Evolutionary conservation across 2,797 vertebrate species (phyloP).

Genomic region (Bradypodion pumilum): DNA sequence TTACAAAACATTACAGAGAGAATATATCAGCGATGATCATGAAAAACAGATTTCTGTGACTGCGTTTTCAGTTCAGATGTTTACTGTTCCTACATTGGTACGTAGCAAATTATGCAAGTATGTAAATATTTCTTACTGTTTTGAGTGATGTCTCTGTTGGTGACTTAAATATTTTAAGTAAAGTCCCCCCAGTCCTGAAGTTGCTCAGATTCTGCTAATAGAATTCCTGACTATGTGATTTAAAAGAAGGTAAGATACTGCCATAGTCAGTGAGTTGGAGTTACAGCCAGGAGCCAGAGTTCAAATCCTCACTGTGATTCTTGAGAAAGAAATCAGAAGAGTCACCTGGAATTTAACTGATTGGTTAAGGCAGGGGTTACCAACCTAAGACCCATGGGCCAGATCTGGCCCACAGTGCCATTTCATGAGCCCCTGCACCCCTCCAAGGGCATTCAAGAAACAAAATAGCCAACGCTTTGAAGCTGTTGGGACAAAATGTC

Average conservation of each 20-base stretch:
- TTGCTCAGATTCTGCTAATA: background rate
- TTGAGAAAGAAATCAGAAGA: too few relatives aligned
- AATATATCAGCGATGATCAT: constrained; percentile 94
- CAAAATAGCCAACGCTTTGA: too few relatives aligned
- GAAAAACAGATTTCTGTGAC: constrained; percentile 94
- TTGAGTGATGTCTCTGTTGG: background rate
- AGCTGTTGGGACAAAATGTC: too few relatives aligned
- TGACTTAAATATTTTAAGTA: background rate
- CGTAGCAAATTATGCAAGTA: constrained; percentile 41
- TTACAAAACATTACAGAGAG: constrained; percentile 92
- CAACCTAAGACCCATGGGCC: too few relatives aligned
- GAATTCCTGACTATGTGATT: background rate
- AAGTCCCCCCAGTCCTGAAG: background rate
- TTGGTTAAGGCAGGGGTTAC: too few relatives aligned
- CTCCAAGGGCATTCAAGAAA: too few relatives aligned
- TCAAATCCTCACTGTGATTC: too few relatives aligned
- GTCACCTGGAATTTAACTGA: too few relatives aligned
- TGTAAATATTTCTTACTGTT: background rate
- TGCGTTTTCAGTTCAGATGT: constrained; percentile 96
- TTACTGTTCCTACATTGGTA: constrained; percentile 97
- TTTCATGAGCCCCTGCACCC: too few relatives aligned
- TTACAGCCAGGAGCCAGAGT: too few relatives aligned
- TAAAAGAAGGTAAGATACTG: background rate
- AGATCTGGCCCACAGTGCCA: too few relatives aligned
- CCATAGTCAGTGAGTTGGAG: too few relatives aligned